Evolutionary conservation across 2,113 vertebrate genomes (phyloP).

Genomic region (Sceloporus tristichus): DNA sequence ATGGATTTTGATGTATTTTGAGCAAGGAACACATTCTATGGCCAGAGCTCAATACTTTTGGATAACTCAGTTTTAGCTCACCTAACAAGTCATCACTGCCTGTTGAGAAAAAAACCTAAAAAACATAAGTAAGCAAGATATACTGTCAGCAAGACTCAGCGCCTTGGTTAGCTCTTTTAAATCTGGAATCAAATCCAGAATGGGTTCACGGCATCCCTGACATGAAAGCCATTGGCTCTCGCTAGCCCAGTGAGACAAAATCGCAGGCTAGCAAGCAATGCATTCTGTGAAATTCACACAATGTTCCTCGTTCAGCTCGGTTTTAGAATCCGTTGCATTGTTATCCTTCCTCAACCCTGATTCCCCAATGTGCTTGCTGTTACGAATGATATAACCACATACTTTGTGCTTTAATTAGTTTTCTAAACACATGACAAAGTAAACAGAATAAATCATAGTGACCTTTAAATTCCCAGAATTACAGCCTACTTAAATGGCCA

Average conservation of each 20-base stretch:
- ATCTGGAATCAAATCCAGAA: too few relatives aligned
- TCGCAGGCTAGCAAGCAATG: conserved; percentile 6
- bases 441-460: conserved; percentile 80
- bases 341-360: background rate
- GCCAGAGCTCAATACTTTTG: too few relatives aligned
- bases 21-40: too few relatives aligned
- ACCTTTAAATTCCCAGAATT: conserved; percentile 81
- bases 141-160: background rate
- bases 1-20: too few relatives aligned
- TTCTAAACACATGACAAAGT: conserved; percentile 77
- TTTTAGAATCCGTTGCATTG: conserved; percentile 45
- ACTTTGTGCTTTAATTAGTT: conserved; percentile 80
- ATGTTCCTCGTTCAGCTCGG: conserved; percentile 34
- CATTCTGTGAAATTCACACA: conserved; percentile 36
- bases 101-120: background rate
- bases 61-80: too few relatives aligned
- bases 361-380: conserved; percentile 22
- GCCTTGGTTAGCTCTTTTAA: too few relatives aligned
- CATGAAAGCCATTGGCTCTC: too few relatives aligned
- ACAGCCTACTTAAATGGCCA: conserved; percentile 74
- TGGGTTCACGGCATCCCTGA: too few relatives aligned
- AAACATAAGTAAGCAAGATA: background rate
- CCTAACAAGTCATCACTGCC: too few relatives aligned
- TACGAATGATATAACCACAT: conserved; percentile 62
- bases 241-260: background rate